Conservation (phyloP, 2,888 invertebrate genomes). For the Dynastes maya region DNA sequence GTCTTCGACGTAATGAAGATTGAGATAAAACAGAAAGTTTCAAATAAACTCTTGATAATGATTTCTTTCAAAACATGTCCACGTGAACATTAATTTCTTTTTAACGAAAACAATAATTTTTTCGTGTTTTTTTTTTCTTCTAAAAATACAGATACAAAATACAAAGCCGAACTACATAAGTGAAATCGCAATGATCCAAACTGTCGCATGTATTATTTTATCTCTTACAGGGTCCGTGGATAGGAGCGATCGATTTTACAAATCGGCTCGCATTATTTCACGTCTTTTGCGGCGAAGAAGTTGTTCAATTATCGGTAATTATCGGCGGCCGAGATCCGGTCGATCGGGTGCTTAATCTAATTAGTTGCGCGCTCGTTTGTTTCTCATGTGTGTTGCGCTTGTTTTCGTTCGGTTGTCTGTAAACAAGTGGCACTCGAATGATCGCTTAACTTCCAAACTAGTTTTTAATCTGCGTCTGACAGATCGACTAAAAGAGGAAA, state of each 20-base stretch:
- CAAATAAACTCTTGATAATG: no score
- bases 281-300: slow-evolving; percentile 42
- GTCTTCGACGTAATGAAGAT: no score
- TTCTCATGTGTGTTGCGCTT: slow-evolving; percentile 26
- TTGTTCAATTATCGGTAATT: slow-evolving; percentile 43
- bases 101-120: background rate
- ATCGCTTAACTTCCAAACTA: slow-evolving; percentile 26
- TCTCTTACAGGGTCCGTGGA: background rate
- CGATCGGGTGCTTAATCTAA: slow-evolving; percentile 41
- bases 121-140: background rate
- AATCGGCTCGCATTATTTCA: slow-evolving; percentile 41
- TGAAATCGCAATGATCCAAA: background rate
- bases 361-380: slow-evolving; percentile 37
- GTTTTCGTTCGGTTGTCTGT: slow-evolving; percentile 28
- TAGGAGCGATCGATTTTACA: slow-evolving; percentile 38
- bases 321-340: slow-evolving; percentile 36
- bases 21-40: no score
- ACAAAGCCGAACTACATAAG: background rate
- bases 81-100: background rate
- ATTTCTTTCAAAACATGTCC: background rate
- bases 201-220: background rate
- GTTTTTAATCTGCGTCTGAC: slow-evolving; percentile 33
- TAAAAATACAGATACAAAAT: background rate
- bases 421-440: slow-evolving; percentile 34
- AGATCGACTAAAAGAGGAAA: slow-evolving; percentile 1